These are phyloP conservation scores for Pseudomugil gertrudae DNA, from an alignment of 2,797 vertebrate genomes.

Conservation along the genomic window DNA sequence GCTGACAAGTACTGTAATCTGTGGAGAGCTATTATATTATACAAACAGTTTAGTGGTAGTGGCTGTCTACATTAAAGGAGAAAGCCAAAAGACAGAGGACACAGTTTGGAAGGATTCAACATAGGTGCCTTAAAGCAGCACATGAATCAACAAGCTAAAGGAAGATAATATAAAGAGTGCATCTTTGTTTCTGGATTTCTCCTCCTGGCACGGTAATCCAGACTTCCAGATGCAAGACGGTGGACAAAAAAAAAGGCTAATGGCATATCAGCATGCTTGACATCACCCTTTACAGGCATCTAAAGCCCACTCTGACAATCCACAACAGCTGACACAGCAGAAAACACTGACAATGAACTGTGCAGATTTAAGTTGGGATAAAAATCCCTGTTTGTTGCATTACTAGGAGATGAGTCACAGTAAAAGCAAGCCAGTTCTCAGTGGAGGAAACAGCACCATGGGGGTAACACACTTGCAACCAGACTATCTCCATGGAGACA, in stretches of 20 bases:
- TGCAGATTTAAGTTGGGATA: conserved; percentile 51
- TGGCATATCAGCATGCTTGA: conserved; percentile 2
- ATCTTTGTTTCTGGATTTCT: conserved; percentile 2
- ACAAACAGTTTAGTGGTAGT: background rate
- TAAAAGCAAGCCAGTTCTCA: conserved; percentile 55
- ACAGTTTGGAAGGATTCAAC: background rate
- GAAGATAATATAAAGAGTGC: conserved; percentile 1
- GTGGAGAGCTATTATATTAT: background rate
- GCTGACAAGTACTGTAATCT: background rate
- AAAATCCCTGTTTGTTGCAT: conserved; percentile 67
- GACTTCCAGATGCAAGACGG: conserved; percentile 9
- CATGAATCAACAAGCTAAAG: conserved; percentile 12
- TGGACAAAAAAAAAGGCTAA: background rate
- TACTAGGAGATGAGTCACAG: conserved; percentile 72
- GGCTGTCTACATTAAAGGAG: background rate
- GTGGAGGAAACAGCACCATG: conserved; percentile 62
- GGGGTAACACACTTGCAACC: conserved; percentile 57
- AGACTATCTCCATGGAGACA: conserved; percentile 67
- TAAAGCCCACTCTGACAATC: conserved; percentile 19
- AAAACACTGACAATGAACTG: conserved; percentile 44
- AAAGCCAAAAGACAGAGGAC: conserved; percentile 2
- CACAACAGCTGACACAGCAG: conserved; percentile 67
- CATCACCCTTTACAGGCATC: conserved; percentile 13
- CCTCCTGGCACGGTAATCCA: conserved; percentile 14
- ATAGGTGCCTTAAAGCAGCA: background rate